Base-by-base conservation (phyloP, 2,888 invertebrate genomes). In the Lepidochrysops patricia region DNA sequence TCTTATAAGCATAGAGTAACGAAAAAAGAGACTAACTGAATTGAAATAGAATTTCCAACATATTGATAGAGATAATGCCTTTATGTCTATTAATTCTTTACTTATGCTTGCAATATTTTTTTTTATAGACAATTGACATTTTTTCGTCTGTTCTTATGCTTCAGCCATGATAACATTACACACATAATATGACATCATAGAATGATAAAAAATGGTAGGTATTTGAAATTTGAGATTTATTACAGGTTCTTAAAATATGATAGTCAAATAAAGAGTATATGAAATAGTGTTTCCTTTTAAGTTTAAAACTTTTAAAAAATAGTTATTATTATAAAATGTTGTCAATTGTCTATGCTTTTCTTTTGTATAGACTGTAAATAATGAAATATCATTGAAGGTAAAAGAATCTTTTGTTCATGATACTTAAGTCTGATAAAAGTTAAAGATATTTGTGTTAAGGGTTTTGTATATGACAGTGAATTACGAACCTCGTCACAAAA, bases 401-500 rank as follows among this genome's bases (percentile, higher is more conserved):
- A 32, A 54, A 54, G 29, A 32, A 52, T 15, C 15, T 54, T 58
- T 7, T 27, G n/a, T 26, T 23, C 4, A 4, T 49, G 9, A 49
- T 4, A 23, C 4, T n/a, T 26, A 2, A 50, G 13, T n/a, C 13
- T 26, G 7, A 25, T 27, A 32, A 34, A n/a, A 15, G 23, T 19
- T 25, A 12, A 9, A 26, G 25, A n/a, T 49, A 6, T 35, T 49
- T 34, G 6, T 59, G 29, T 54, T 48, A 58, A 58, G 65, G 60
- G 63, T 50, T 7, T 43, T 19, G 58, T 58, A 61, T 63, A 64
- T 63, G 61, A 66, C 64, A 67, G 60, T 64, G 64, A 62, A 63
- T 59, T 70, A 73, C 72, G 65, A 74, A 73, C 72, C 73, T 73
- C 63, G 63, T 58, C 58, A 59, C 12, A 60, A 62, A 49, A 64